Evolutionary conservation across 1,140 invertebrate species (phyloP).

Genomic region (Caenorhabditis remanei): DNA sequence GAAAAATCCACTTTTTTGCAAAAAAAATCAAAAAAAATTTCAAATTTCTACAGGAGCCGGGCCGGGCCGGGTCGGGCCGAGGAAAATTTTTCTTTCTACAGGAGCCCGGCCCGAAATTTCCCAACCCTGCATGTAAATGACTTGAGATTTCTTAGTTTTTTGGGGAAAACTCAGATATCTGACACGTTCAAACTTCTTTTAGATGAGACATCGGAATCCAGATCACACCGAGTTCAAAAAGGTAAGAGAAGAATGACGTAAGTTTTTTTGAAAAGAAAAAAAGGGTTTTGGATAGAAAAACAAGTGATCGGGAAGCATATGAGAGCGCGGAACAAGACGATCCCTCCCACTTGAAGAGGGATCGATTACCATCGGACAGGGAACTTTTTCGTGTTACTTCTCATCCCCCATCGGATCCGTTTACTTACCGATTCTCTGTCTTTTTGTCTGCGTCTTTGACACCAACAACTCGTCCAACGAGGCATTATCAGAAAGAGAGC

Average conservation of each 20-base stretch:
- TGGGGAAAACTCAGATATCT: too few relatives aligned
- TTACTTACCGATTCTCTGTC: constrained; percentile 47
- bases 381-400: constrained; percentile 37
- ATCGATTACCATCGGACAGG: constrained; percentile 48
- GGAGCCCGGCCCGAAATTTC: too few relatives aligned
- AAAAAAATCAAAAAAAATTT: too few relatives aligned
- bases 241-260: neutral
- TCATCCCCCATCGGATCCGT: constrained; percentile 35
- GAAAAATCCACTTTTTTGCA: too few relatives aligned
- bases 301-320: constrained; percentile 20
- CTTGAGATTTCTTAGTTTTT: too few relatives aligned
- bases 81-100: too few relatives aligned
- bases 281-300: neutral
- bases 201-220: neutral
- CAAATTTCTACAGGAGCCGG: too few relatives aligned
- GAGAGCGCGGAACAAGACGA: constrained; percentile 31
- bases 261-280: neutral
- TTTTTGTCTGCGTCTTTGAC: constrained; percentile 37
- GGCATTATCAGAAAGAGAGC: constrained; percentile 28
- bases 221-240: too few relatives aligned
- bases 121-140: too few relatives aligned
- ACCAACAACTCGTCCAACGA: constrained; percentile 29
- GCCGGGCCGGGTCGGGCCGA: too few relatives aligned
- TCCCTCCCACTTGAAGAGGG: neutral
- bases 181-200: too few relatives aligned